These are phyloP conservation scores for Littorina saxatilis DNA, from an alignment of 1,140 invertebrate genomes.

Conservation along the genomic window DNA sequence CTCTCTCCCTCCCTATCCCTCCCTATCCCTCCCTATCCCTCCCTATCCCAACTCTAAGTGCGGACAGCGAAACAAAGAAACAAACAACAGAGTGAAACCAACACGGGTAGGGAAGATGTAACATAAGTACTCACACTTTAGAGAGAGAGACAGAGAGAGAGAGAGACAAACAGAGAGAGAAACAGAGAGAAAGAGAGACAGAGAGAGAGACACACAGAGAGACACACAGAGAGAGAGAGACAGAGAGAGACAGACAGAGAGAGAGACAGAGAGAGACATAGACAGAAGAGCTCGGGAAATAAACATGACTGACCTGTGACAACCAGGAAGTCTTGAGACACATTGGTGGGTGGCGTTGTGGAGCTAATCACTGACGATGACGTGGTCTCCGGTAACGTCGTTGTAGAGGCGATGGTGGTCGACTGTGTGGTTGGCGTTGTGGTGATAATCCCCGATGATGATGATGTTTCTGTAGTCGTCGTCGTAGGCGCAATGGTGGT, in stretches of 20 bases:
- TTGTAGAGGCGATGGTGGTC: background rate
- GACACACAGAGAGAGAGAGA: constrained; percentile 1
- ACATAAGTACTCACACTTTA: no score
- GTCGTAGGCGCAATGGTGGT: background rate
- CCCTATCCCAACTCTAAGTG: no score
- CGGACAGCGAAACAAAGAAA: background rate
- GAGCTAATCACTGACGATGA: background rate
- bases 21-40: no score
- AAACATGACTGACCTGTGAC: constrained; percentile 18
- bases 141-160: constrained; percentile 18
- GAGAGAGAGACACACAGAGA: background rate
- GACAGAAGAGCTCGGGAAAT: background rate
- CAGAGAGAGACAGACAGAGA: background rate
- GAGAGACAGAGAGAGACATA: background rate
- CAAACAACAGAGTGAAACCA: background rate
- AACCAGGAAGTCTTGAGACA: background rate
- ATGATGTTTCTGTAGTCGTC: background rate
- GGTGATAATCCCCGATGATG: background rate
- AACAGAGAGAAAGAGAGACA: background rate
- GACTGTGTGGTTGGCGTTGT: background rate
- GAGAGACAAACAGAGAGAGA: background rate
- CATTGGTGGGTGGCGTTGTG: background rate
- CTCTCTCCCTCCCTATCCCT: no score
- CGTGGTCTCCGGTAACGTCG: background rate
- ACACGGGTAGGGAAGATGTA: background rate